Evolutionary conservation across 2,888 invertebrate genomes (phyloP), one percentile per base, ranked within the genome.

Genomic region (Aricia artaxerxes): DNA sequence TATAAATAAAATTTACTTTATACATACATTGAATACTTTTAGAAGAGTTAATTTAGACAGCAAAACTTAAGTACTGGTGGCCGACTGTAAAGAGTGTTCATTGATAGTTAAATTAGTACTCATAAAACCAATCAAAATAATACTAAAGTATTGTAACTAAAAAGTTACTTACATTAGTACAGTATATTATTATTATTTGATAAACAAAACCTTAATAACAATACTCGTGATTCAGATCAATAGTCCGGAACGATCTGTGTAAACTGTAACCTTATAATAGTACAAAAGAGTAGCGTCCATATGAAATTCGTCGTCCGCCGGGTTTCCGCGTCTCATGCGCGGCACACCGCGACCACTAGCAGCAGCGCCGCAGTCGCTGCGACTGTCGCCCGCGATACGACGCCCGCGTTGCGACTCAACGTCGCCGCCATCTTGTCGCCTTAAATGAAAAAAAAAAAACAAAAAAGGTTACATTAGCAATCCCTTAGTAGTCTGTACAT

Each of bases 361-460:
- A 81, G 78, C 81, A 75, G 73, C 80, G 73, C 79, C 81, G 79
- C 64, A 57, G 73, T 72, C 61, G 44, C 75, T 57, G 78, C 79
- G 79, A 79, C 78, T 53, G 79, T 78, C 79, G 79, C 78, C 80
- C 35, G 80, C 81, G 78, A 64, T 82, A 24, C 80, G n/a, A 7
- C n/a, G 44, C 84, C 80, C 60, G 95, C 95, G 91, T 97, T 97
- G 90, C 97, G 96, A 89, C 97, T 96, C 85, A 97, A 96, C 86
- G 98, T 98, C 84, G 98, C 98, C 86, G 98, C 98, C 96, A 98
- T 98, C 92, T 98, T 98, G 95, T 98, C 98, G 89, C 98, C 98
- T 98, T 95, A 75, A 53, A 44, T 6, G 49, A 44, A 44, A 44
- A 44, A 44, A 6, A 7, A 44, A 44, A 44, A 40, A 40, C 40